Conservation (phyloP, 2,888 invertebrate species). For the Meganola albula region DNA sequence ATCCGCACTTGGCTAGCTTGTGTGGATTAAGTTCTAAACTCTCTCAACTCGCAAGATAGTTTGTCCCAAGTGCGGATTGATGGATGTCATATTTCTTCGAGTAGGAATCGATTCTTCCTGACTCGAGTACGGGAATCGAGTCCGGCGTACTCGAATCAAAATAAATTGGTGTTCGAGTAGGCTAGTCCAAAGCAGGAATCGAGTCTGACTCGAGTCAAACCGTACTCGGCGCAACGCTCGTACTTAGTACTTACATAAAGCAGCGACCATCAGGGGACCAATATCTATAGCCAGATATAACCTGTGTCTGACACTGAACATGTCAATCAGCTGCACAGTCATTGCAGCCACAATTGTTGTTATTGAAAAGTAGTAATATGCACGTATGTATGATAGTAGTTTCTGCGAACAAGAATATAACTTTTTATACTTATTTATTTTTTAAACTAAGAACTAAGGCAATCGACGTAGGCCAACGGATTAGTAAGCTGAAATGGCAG, state of each 20-base stretch:
- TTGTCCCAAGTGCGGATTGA: no score
- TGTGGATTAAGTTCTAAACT: no score
- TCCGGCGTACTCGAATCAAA: conserved; percentile 13
- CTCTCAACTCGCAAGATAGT: no score
- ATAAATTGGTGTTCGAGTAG: conserved; percentile 14
- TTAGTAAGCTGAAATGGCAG: no score
- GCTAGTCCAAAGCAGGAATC: conserved; percentile 11
- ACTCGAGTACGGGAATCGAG: conserved; percentile 13
- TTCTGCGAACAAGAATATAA: conserved; percentile 37
- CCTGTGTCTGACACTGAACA: conserved; percentile 6
- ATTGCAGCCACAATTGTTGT: conserved; percentile 34
- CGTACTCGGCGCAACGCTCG: conserved; percentile 7
- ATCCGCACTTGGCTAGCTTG: no score
- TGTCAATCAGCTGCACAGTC: conserved; percentile 30
- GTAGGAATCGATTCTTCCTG: conserved; percentile 10
- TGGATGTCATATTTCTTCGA: no score
- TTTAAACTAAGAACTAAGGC: no score
- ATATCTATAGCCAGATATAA: conserved; percentile 20
- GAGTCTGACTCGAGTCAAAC: conserved; percentile 8
- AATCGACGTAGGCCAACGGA: no score
- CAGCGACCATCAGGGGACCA: conserved; percentile 36
- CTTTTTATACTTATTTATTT: no score
- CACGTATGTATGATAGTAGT: conserved; percentile 32
- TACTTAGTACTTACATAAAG: conserved; percentile 50
- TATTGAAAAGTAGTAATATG: conserved; percentile 50